Base-by-base conservation (phyloP, 1,140 invertebrate species). In the Carposina sasakii region DNA sequence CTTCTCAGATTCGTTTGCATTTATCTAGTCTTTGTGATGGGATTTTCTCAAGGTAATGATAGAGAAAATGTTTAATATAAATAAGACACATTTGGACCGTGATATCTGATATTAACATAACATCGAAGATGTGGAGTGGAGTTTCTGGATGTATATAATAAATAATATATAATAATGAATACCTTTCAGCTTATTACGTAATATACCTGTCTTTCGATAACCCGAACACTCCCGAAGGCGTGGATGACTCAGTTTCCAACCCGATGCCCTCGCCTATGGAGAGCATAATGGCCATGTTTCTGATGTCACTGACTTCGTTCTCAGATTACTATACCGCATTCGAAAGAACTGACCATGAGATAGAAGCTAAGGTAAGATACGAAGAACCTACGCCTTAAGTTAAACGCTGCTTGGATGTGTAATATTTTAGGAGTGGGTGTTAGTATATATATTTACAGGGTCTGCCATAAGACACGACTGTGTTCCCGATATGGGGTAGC, bases 281-380 rank as follows among this genome's bases (percentile, higher is more conserved):
- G 78, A 95, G 96, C 9, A 90, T 99, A 8, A 95, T 99, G 90
- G 94, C 94, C 1, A 97, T 98, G 96, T 98, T 99, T 70, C 88
- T 99, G 19, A 98, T 99, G 95, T 99, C 97, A 0, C 88, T 99
- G 59, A 96, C 96, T 1, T 97, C 97, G 57, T 99, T 99, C 73
- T 96, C 94, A 0, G 95, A 96, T 71, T 96, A 98, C 66, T 99
- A 96, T 73, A 89, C 90, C 1, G 92, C 94, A 0, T 96, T 98
- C 76, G 92, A 93, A 49, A 89, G 90, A 57, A 98, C 96, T 0
- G 91, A 93, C 52, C 94, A 98, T 72, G 92, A 94, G 72, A 90
- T 91, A 37, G 91, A 96, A 63, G 96, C 94, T 6, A 98, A 97
- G 88, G 94, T 95, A 85, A 63, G 21, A 28, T 3, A 10, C 24